These are phyloP conservation scores for Lithophane leautieri DNA, from an alignment of 2,888 invertebrate genomes.

Conservation along the genomic window DNA sequence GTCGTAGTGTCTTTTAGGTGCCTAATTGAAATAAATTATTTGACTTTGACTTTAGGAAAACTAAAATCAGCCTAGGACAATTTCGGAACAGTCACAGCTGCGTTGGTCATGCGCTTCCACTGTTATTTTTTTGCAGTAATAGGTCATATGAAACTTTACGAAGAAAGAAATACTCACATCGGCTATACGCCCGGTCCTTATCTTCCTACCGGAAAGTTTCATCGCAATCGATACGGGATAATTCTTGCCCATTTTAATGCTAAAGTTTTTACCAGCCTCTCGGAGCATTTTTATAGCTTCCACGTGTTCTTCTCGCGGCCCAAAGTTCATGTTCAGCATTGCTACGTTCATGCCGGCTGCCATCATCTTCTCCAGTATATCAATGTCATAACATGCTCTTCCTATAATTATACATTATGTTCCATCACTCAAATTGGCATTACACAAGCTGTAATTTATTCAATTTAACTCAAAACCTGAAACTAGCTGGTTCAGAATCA, in stretches of 20 bases:
- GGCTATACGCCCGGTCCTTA: conserved; percentile 95
- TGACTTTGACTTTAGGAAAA: background rate
- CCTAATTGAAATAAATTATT: too few species aligned
- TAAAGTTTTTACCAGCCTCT: conserved; percentile 89
- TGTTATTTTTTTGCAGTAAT: background rate
- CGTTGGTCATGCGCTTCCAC: background rate
- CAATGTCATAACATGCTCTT: conserved; percentile 77
- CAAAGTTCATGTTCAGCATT: conserved; percentile 84
- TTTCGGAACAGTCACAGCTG: too few species aligned
- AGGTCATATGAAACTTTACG: background rate
- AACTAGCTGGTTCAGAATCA: background rate
- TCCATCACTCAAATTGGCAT: background rate
- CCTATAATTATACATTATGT: conserved; percentile 67
- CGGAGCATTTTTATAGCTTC: conserved; percentile 85
- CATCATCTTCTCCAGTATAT: conserved; percentile 87
- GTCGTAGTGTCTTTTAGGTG: too few species aligned
- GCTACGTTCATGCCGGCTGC: conserved; percentile 89
- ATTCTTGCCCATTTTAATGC: conserved; percentile 90
- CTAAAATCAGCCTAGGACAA: too few species aligned
- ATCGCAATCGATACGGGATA: conserved; percentile 96
- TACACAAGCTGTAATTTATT: too few species aligned
- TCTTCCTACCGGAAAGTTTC: conserved; percentile 96
- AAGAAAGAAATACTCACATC: conserved; percentile 88
- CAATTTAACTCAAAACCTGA: background rate
- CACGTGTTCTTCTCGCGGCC: conserved; percentile 81